phyloP scores from a whole-genome alignment of 2,888 invertebrate species.

The Chymomyza fuscimana region DNA sequence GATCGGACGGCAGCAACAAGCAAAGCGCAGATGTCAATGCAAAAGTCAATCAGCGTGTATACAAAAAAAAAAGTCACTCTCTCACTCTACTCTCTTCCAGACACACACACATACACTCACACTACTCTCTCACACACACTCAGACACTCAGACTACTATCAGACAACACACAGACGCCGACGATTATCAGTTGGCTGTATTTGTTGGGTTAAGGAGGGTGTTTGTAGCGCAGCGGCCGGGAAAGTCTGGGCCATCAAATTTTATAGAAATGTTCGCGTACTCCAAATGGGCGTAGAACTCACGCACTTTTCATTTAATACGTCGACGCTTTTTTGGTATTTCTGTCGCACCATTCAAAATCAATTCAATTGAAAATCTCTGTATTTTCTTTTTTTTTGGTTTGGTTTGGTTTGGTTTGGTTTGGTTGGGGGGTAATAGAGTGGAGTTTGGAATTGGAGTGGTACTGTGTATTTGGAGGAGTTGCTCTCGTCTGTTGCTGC shows the following conservation, averaged over 20 bases:
- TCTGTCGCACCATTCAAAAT: constrained; percentile 60
- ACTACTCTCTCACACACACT: constrained; percentile 16
- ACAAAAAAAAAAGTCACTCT: constrained; percentile 14
- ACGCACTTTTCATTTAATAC: constrained; percentile 71
- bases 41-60: constrained; percentile 64
- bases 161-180: neutral
- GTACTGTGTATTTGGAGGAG: too few relatives aligned
- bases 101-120: constrained; percentile 7
- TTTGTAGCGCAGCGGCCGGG: neutral
- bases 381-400: constrained; percentile 22
- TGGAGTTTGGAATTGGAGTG: neutral
- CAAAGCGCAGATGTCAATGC: constrained; percentile 68
- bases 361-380: constrained; percentile 70
- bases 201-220: neutral
- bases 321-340: constrained; percentile 6
- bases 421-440: constrained; percentile 2
- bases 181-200: neutral
- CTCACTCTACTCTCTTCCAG: constrained; percentile 24
- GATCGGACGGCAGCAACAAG: constrained; percentile 40
- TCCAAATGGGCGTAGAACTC: constrained; percentile 29
- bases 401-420: too few relatives aligned
- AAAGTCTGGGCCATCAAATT: neutral
- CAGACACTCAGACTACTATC: neutral
- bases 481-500: neutral
- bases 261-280: neutral